Base-by-base conservation (phyloP, 2,113 vertebrate genomes). In the Isurus oxyrinchus region DNA sequence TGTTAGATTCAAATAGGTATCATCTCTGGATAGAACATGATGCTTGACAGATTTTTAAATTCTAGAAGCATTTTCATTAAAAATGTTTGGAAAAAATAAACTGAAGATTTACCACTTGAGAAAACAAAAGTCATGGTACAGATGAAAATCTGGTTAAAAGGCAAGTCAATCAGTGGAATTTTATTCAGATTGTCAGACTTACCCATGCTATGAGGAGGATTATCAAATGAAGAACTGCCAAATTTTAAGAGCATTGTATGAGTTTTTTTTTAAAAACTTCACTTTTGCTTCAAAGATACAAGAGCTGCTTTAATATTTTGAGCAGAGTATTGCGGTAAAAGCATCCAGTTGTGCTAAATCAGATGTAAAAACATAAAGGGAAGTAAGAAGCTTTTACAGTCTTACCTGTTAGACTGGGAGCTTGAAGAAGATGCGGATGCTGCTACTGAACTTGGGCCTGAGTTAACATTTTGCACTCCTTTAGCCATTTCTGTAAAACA, bases 401-500 rank as follows among this genome's bases (percentile, higher is more conserved):
- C 66, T 95, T 35, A 95, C 94, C 67, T 95, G 67, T 66, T 72
- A 72, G 94, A 95, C 13, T 95, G 94, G 94, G 76, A 72, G 94
- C 94, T 72, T 72, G 94, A 72, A 1, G 94, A 95, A 69, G 94
- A 76, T 53, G 94, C 49, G 69, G 94, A 95, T 53, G 94, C 94
- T 95, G 94, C 67, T 72, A 49, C 94, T 95, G 49, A 95, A 95
- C 66, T 95, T 95, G 67, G 94, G 94, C 94, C 67, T 35, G 94
- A 95, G 67, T 72, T 95, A 69, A 95, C 63, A 35, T 95, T 95
- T 95, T 95, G 66, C 44, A 76, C 94, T 96, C 99, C 99, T 97
- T 99, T 99, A 97, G 99, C 99, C 99, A 99, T 99, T 98, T 99
- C 99, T 99, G 97, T 6, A 96, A 13, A 90, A 13, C 44, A 95